Conservation (phyloP, 2,113 vertebrate genomes). For the Vulpes vulpes region DNA sequence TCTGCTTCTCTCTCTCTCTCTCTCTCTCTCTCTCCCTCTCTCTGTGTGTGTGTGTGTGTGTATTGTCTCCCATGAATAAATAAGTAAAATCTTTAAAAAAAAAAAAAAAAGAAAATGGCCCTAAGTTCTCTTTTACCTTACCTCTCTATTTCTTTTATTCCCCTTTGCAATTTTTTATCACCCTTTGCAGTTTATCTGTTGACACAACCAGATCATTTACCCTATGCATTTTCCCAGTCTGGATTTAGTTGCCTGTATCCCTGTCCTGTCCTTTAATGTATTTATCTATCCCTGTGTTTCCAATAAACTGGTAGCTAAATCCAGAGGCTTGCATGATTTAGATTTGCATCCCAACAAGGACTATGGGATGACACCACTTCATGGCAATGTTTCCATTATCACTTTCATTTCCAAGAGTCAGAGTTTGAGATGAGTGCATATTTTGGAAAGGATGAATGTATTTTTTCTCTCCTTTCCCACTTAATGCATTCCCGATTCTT, state of each 20-base stretch:
- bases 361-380: not conserved
- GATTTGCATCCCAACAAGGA: not conserved
- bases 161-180: not conserved
- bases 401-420: not conserved
- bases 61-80: no score
- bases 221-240: not conserved
- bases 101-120: not conserved
- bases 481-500: not conserved
- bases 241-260: not conserved
- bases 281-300: not conserved
- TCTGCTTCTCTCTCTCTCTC: no score
- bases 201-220: not conserved
- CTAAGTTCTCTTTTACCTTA: not conserved
- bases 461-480: constrained; percentile 1
- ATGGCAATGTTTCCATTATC: not conserved
- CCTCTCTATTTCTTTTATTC: not conserved
- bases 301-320: not conserved
- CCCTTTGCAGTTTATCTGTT: not conserved
- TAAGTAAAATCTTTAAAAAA: no score
- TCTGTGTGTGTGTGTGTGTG: no score
- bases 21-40: no score
- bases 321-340: not conserved
- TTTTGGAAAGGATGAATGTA: not conserved
- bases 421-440: not conserved
- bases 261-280: not conserved